A percentile compares a stretch with the other conserved stretches of the same genome.
Conservation (phyloP, 2,113 vertebrate genomes). For the Elgaria multicarinata region DNA sequence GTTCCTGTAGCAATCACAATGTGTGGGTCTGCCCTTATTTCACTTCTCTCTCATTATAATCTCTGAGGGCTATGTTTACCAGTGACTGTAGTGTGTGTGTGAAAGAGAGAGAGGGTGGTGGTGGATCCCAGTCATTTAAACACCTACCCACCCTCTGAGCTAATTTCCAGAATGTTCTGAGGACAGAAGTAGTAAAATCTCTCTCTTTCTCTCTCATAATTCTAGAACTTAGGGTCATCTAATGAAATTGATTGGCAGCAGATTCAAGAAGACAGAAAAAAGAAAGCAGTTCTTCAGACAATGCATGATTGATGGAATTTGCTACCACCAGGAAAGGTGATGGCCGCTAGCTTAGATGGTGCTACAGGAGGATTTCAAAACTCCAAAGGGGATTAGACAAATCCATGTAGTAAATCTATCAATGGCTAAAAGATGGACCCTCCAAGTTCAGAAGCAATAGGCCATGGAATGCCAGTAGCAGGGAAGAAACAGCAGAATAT, state of each 20-base stretch:
- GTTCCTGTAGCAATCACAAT: not conserved
- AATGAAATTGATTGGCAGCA: not conserved
- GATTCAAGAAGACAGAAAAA: not conserved
- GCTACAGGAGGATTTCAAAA: not conserved
- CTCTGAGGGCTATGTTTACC: not conserved
- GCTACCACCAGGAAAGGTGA: no score
- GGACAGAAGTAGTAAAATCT: not conserved
- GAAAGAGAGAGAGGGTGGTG: no score
- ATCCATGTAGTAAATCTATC: no score
- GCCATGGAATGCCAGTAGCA: no score
- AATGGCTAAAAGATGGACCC: no score
- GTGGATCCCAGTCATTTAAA: no score
- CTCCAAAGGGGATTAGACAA: not conserved
- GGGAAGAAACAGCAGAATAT: no score
- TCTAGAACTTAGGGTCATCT: not conserved
- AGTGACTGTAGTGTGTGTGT: no score
- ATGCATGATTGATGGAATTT: not conserved
- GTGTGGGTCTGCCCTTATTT: not conserved
- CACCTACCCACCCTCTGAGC: not conserved
- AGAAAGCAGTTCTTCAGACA: no score
- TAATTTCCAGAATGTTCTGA: not conserved
- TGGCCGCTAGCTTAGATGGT: not conserved
- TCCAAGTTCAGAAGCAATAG: not conserved
- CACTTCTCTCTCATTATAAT: not conserved
- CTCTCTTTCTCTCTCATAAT: not conserved